These are phyloP conservation scores for Corythornis vintsioides DNA, from an alignment of 2,113 vertebrate genomes.

Conservation along the genomic window DNA sequence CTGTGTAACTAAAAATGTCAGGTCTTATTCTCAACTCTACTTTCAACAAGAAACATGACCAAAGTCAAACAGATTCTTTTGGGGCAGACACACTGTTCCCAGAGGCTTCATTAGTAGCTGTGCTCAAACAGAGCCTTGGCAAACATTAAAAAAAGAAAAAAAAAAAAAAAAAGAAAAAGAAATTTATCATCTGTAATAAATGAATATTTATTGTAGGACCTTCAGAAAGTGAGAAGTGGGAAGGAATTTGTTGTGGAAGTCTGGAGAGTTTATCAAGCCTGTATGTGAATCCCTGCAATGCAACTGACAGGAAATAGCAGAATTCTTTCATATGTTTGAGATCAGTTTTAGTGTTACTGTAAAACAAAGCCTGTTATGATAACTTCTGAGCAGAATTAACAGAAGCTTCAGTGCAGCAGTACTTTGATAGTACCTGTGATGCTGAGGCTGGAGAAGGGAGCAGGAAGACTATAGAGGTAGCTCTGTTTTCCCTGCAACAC, in stretches of 20 bases:
- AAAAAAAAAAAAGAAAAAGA: background rate
- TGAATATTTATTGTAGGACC: background rate
- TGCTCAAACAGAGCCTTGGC: background rate
- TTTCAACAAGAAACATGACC: background rate
- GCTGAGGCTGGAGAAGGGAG: background rate
- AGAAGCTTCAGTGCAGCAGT: background rate
- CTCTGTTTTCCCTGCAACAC: background rate
- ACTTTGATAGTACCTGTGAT: background rate
- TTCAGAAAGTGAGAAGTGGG: background rate
- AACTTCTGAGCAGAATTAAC: background rate
- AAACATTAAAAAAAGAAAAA: background rate
- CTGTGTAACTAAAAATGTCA: background rate
- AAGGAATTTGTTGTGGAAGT: background rate
- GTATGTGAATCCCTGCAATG: background rate
- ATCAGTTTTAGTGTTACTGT: background rate
- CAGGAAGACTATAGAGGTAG: background rate
- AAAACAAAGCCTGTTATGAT: background rate
- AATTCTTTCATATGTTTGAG: background rate
- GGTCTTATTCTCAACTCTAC: background rate
- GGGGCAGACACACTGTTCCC: background rate
- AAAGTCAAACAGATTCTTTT: background rate
- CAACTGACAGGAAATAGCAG: background rate
- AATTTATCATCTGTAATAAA: background rate
- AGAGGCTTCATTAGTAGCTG: background rate
- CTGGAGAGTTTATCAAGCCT: background rate